Evolutionary conservation across 2,113 vertebrate species (phyloP).

Genomic region (Pollachius pollachius): DNA sequence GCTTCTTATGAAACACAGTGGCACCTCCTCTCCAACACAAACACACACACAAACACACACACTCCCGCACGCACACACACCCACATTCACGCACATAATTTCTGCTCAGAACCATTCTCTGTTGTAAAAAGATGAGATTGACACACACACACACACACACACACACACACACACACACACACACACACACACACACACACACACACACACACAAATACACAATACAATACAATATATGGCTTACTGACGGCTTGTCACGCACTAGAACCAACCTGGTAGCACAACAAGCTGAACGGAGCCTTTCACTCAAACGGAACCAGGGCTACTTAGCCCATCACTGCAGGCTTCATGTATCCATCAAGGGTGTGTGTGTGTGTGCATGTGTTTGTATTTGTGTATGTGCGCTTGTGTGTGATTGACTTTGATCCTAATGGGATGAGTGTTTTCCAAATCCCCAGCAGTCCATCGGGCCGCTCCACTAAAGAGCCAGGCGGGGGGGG

Average conservation of each 20-base stretch:
- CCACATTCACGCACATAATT: background rate
- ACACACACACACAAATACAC: background rate
- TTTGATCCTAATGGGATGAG: too few relatives aligned
- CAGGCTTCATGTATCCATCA: too few relatives aligned
- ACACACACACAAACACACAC: background rate
- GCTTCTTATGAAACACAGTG: background rate
- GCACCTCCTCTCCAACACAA: background rate
- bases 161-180: slow-evolving; percentile 6
- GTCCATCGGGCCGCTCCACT: slow-evolving; percentile 6
- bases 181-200: background rate
- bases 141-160: background rate
- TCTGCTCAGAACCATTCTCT: slow-evolving; percentile 4
- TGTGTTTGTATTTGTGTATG: too few relatives aligned
- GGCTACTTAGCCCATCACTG: too few relatives aligned
- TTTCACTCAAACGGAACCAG: too few relatives aligned
- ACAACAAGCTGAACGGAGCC: too few relatives aligned
- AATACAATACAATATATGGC: background rate
- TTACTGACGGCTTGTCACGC: background rate
- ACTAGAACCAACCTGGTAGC: background rate
- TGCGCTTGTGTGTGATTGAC: too few relatives aligned
- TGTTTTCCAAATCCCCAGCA: slow-evolving; percentile 5
- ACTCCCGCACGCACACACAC: background rate
- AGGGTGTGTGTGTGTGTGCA: too few relatives aligned
- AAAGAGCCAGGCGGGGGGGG: background rate
- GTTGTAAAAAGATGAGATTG: background rate